phyloP scores from a whole-genome alignment of 2,113 vertebrate species.

The Crocuta crocuta region DNA sequence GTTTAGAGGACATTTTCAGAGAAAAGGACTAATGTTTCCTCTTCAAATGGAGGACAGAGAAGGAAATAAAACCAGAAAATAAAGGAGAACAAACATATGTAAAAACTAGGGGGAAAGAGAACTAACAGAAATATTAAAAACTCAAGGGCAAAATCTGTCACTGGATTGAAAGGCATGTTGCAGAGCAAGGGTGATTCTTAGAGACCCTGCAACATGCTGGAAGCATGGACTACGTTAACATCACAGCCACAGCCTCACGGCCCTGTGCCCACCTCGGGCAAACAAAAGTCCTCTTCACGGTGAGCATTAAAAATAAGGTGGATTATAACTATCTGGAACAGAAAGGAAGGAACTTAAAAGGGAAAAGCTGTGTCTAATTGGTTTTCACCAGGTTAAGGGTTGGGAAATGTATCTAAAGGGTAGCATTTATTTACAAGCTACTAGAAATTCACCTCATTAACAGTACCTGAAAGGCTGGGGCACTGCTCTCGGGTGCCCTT shows the following conservation, averaged over 20 bases:
- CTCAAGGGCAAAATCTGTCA: neutral
- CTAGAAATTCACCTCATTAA: neutral
- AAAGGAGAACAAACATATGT: neutral
- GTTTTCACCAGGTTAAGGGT: neutral
- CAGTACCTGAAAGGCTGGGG: slow-evolving; percentile 93
- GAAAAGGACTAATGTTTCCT: neutral
- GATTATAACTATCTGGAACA: neutral
- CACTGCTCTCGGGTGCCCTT: slow-evolving; percentile 88
- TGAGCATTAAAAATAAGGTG: neutral
- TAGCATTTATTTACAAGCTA: neutral
- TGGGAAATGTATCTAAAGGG: neutral
- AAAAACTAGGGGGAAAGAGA: neutral
- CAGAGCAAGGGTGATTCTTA: neutral
- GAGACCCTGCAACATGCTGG: fast-evolving
- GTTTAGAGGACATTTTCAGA: neutral
- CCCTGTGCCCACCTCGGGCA: fast-evolving
- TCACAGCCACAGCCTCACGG: neutral
- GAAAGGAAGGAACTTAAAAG: neutral
- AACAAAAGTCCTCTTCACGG: neutral
- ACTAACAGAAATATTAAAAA: neutral
- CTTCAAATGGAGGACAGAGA: neutral
- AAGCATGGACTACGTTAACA: fast-evolving
- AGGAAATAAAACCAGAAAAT: neutral
- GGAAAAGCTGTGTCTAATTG: neutral
- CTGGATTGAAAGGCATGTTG: neutral